These are phyloP conservation scores for Poeciliopsis occidentalis DNA, from an alignment of 2,113 vertebrate species.

Conservation along the genomic window DNA sequence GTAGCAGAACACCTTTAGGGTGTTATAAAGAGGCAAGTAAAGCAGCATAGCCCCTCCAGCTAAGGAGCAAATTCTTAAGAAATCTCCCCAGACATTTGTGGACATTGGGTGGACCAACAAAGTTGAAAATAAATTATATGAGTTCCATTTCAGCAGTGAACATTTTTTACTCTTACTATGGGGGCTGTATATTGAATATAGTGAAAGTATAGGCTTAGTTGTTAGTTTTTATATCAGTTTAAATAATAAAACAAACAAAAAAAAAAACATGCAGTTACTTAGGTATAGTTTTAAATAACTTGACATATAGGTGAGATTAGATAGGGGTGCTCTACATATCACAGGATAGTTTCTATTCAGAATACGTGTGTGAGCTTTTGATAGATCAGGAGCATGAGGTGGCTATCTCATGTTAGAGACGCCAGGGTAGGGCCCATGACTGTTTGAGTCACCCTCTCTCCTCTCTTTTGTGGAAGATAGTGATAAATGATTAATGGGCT, in stretches of 20 bases:
- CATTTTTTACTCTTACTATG: not conserved
- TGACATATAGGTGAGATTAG: not conserved
- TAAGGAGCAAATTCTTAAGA: not conserved
- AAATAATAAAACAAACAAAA: not conserved
- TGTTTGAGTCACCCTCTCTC: conserved; percentile 50
- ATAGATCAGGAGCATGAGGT: conserved; percentile 13
- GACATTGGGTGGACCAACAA: not conserved
- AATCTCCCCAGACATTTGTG: too few relatives aligned
- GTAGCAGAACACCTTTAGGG: not conserved
- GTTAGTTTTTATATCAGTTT: not conserved
- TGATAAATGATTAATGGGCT: conserved; percentile 71
- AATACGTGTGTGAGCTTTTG: not conserved
- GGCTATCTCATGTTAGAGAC: conserved; percentile 52
- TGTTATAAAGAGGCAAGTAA: not conserved
- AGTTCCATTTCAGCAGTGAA: not conserved
- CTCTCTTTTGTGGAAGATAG: conserved; percentile 63
- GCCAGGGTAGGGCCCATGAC: conserved; percentile 56
- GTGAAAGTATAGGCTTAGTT: not conserved
- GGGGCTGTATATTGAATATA: not conserved
- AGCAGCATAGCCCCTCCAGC: not conserved
- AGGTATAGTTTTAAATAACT: not conserved
- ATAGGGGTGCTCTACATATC: not conserved
- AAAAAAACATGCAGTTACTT: not conserved
- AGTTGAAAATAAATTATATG: not conserved
- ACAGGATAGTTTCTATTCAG: not conserved